Evolutionary conservation across 2,888 invertebrate species (phyloP), one percentile per base, ranked within the genome.

Genomic region (Neoitamus cyanurus): DNA sequence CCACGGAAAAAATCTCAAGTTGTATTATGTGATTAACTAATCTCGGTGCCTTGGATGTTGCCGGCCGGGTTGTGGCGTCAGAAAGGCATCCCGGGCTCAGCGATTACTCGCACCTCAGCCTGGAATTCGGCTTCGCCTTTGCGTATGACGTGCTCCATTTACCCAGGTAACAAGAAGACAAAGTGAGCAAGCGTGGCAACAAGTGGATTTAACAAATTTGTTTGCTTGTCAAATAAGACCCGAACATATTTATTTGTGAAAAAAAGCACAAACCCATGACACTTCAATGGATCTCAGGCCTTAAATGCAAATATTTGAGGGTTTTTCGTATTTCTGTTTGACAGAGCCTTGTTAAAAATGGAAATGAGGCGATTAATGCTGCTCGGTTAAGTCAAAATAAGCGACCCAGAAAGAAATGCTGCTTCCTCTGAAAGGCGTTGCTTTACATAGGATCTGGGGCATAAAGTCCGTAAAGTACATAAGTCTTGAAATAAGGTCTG

Each of bases 131-230:
- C 31, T 15, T 48, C 37, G 31, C 48, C 15, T 25, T 31, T 20
- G 73, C 73, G 36, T 37, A 48, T 78, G 48, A 78, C 48, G 78
- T 30, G 46, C 78, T 80, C 48, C 78, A 80, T 80, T 80, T 48
- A 48, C 9, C 25, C 82, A 69, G 82, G 82, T 37, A 82, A 36
- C 69, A 20, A 31, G 58, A 82, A 69, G 69, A 84, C 70, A 77
- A 77, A 84, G 84, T 84, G 69, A 30, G 70, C 85, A 85, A 85
- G 84, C 84, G 85, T 85, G 84, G 84, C 84, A 86, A 86, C 80
- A 86, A 86, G 86, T 86, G 86, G 83, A 86, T 84, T 84, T 83
- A 72, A 86, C 86, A 86, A 86, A 86, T 86, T 86, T 86, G 86
- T 86, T 86, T 86, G 80, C 84, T 83, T 84, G 84, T 83, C 86